Evolutionary conservation across 2,797 vertebrate species (phyloP).

Genomic region (Nannoperca australis): DNA sequence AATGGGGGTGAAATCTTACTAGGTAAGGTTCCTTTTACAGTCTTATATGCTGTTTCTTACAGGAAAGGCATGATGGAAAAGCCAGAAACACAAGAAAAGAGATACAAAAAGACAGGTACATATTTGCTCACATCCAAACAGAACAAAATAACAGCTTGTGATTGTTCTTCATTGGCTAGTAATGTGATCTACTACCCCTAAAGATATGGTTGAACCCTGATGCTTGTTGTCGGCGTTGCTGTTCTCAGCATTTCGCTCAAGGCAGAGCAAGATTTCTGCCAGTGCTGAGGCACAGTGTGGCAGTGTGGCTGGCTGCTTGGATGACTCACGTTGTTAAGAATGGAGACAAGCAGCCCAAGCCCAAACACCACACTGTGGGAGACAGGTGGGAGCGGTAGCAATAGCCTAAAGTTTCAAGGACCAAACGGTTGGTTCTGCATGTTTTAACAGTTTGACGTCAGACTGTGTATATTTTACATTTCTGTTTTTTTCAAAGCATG

Average conservation of each 20-base stretch:
- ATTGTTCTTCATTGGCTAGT: slow-evolving; percentile 26
- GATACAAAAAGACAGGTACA: slow-evolving; percentile 10
- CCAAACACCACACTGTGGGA: slow-evolving; percentile 17
- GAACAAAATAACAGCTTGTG: slow-evolving; percentile 9
- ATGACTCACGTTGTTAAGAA: slow-evolving; percentile 54
- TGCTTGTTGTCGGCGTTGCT: slow-evolving; percentile 20
- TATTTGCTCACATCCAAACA: slow-evolving; percentile 22
- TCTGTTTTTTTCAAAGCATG: background rate
- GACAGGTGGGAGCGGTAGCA: slow-evolving; percentile 12
- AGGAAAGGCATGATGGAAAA: background rate
- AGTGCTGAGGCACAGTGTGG: slow-evolving; percentile 28
- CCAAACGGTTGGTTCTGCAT: background rate
- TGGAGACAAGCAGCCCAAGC: slow-evolving; percentile 41
- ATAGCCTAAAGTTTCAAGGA: slow-evolving; percentile 28
- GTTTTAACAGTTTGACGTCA: slow-evolving; percentile 7
- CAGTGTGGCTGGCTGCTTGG: slow-evolving; percentile 30
- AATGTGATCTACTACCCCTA: slow-evolving; percentile 14
- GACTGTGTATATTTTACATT: background rate
- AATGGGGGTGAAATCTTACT: slow-evolving; percentile 13
- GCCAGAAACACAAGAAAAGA: background rate
- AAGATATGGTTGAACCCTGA: slow-evolving; percentile 33
- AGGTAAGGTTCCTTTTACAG: background rate
- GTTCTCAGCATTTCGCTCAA: slow-evolving; percentile 38
- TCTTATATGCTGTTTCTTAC: slow-evolving; percentile 3
- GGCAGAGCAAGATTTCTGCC: slow-evolving; percentile 44